Conservation (phyloP, 2,888 invertebrate species). For the Euplexia lucipara region DNA sequence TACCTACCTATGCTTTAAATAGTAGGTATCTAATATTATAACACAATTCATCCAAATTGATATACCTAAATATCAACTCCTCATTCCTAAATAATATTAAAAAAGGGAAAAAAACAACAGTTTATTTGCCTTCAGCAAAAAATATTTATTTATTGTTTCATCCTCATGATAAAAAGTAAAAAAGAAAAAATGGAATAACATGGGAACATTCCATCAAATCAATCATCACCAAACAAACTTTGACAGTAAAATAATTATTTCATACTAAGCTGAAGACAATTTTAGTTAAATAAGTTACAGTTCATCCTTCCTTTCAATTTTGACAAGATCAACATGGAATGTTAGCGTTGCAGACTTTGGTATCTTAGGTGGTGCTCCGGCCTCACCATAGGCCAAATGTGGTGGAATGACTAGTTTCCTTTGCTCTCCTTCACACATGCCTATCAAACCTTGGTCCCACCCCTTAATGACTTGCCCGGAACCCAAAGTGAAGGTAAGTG, state of each 20-base stretch:
- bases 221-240: slow-evolving; percentile 5
- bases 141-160: slow-evolving; percentile 7
- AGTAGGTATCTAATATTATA: too few relatives aligned
- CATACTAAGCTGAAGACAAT: slow-evolving; percentile 41
- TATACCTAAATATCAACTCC: too few relatives aligned
- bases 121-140: slow-evolving; percentile 41
- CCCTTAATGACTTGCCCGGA: slow-evolving; percentile 97
- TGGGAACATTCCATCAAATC: slow-evolving; percentile 4
- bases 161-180: slow-evolving; percentile 22
- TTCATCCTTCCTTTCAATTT: slow-evolving; percentile 93
- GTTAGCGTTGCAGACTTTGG: slow-evolving; percentile 95
- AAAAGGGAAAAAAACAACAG: slow-evolving; percentile 3
- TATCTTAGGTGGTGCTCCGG: slow-evolving; percentile 96
- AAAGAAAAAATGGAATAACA: background rate
- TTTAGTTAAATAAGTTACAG: slow-evolving; percentile 73
- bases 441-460: slow-evolving; percentile 97
- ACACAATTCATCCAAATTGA: too few relatives aligned
- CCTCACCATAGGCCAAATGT: slow-evolving; percentile 95
- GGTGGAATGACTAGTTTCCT: slow-evolving; percentile 96
- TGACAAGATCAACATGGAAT: slow-evolving; percentile 95
- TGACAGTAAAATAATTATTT: slow-evolving; percentile 17
- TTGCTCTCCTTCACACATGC: slow-evolving; percentile 97
- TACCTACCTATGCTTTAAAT: too few relatives aligned
- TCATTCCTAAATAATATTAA: too few relatives aligned
- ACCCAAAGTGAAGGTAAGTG: slow-evolving; percentile 95